Conservation (phyloP, 2,888 invertebrate genomes). For the Eupithecia exiguata region DNA sequence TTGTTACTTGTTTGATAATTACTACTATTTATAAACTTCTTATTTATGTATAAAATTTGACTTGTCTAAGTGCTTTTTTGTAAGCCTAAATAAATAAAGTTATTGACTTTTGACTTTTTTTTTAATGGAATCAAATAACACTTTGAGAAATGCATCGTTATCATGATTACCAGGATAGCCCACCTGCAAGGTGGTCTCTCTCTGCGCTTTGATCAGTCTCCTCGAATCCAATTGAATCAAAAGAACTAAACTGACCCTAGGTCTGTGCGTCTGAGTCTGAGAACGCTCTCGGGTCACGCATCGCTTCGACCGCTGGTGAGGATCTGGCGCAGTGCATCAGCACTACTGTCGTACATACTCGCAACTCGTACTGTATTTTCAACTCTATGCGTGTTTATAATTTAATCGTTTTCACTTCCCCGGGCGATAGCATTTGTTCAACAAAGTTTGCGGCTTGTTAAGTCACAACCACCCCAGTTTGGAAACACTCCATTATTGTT, state of each 20-base stretch:
- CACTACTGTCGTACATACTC: no score
- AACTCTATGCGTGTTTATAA: conserved; percentile 57
- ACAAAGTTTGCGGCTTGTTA: conserved; percentile 57
- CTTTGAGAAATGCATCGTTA: background rate
- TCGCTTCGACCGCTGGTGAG: no score
- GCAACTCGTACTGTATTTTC: conserved; percentile 50
- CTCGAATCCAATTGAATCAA: background rate
- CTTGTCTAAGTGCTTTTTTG: no score
- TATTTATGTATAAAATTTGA: no score
- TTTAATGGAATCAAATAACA: background rate
- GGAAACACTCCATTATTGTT: conserved; percentile 50
- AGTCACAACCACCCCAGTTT: conserved; percentile 48
- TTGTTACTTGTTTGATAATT: no score
- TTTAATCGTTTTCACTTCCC: conserved; percentile 55
- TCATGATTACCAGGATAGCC: background rate
- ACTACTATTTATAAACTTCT: no score
- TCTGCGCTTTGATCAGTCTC: background rate
- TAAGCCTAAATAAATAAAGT: no score
- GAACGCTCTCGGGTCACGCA: no score
- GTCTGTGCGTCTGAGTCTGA: no score
- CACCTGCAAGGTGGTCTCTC: background rate
- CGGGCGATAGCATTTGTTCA: conserved; percentile 57
- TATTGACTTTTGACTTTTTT: no score
- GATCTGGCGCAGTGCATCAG: no score
- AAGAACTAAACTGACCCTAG: background rate